A percentile compares a stretch with the other conserved stretches of the same genome.
Evolutionary conservation across 2,113 vertebrate genomes (phyloP).

Genomic region (Xyliphius kryptos): DNA sequence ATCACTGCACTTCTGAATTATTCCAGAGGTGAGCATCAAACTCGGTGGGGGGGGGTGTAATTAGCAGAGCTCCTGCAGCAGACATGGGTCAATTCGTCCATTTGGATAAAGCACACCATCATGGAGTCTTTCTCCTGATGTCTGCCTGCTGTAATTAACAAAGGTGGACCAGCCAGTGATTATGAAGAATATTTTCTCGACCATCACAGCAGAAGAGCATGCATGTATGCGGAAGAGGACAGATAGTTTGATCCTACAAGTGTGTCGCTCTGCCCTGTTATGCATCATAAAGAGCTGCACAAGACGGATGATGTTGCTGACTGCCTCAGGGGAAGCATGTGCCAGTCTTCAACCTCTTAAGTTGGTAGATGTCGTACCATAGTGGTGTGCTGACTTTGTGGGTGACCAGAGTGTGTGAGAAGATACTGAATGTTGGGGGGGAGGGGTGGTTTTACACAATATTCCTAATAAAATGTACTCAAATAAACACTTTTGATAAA

Average conservation of each 20-base stretch:
- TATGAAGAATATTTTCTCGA: neutral
- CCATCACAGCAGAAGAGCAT: neutral
- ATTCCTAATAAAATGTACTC: neutral
- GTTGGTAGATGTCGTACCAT: neutral
- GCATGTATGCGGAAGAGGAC: neutral
- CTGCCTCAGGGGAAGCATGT: neutral
- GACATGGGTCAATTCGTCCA: too few species aligned
- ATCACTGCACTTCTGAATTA: too few species aligned
- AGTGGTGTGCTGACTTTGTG: neutral
- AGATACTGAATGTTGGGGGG: neutral
- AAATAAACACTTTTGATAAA: constrained; percentile 5
- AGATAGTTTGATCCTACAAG: neutral
- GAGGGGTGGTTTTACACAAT: neutral
- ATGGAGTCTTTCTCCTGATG: too few species aligned
- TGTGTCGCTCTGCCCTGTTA: neutral
- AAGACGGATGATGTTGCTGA: too few species aligned
- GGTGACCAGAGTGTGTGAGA: neutral
- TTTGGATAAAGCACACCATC: too few species aligned
- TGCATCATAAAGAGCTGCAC: neutral
- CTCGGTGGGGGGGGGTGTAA: too few species aligned
- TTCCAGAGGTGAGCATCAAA: too few species aligned
- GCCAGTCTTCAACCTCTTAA: neutral
- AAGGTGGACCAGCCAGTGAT: too few species aligned
- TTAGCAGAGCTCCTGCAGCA: too few species aligned
- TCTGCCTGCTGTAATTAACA: too few species aligned